These are phyloP conservation scores for Willowsia nigromaculata DNA, from an alignment of 2,888 invertebrate species.

Conservation along the genomic window DNA sequence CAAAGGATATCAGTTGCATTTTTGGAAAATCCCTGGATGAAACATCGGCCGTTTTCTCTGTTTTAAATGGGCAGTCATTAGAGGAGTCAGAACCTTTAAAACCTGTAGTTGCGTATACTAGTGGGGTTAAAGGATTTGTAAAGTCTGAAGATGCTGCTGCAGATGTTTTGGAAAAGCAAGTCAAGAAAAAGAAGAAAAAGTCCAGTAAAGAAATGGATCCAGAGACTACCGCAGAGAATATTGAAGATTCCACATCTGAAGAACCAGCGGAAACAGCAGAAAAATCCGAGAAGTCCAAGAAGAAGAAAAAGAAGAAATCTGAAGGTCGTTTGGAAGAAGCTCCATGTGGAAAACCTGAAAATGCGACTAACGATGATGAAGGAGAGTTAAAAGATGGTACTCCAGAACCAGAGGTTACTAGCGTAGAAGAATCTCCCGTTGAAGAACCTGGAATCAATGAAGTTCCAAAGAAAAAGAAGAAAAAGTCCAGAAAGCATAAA, in stretches of 20 bases:
- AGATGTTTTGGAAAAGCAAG: background rate
- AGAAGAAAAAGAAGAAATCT: constrained; percentile 42
- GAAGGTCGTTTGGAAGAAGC: too few species aligned
- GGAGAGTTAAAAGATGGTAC: background rate
- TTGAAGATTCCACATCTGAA: background rate
- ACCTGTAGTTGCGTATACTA: background rate
- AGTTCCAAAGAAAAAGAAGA: background rate
- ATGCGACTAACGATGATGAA: background rate
- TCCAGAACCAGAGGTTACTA: background rate
- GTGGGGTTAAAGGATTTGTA: background rate
- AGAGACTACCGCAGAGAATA: too few species aligned
- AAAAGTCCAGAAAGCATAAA: background rate
- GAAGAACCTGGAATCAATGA: background rate
- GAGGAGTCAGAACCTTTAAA: background rate
- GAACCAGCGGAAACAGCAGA: background rate
- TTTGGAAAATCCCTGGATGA: constrained; percentile 71
- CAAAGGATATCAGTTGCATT: constrained; percentile 73
- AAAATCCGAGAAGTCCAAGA: background rate
- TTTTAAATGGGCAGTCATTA: background rate
- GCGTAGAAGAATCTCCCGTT: too few species aligned
- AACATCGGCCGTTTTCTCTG: background rate
- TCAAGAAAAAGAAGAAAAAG: constrained; percentile 19
- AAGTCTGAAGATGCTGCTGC: background rate
- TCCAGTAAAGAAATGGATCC: background rate
- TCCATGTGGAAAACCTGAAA: too few species aligned